Evolutionary conservation across 1,140 invertebrate genomes (phyloP).

Genomic region (Antheraea pernyi): DNA sequence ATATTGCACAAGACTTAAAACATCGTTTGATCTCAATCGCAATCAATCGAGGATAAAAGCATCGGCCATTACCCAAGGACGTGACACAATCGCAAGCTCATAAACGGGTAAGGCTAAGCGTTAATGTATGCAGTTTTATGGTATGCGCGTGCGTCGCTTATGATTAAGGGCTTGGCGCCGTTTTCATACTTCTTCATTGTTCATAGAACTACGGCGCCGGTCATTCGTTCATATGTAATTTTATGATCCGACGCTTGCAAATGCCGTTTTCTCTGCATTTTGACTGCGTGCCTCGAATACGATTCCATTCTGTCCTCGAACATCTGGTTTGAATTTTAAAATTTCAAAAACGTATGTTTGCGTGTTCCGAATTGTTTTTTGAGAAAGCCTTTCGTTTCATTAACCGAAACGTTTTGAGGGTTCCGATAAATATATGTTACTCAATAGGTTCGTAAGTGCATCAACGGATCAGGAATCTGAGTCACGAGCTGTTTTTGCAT

Average conservation of each 20-base stretch:
- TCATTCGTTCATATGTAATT: constrained; percentile 64
- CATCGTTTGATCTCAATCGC: neutral
- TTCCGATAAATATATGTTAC: constrained; percentile 51
- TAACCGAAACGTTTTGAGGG: constrained; percentile 45
- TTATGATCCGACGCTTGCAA: constrained; percentile 60
- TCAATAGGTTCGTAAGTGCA: constrained; percentile 40
- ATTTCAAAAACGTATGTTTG: constrained; percentile 50
- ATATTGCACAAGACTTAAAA: neutral
- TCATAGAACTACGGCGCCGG: constrained; percentile 69
- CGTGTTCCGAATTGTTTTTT: constrained; percentile 48
- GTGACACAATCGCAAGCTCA: constrained; percentile 31
- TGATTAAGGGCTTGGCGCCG: constrained; percentile 61
- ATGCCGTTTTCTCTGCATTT: constrained; percentile 55
- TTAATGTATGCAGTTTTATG: constrained; percentile 37
- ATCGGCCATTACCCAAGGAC: constrained; percentile 34
- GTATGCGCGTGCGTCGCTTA: constrained; percentile 51
- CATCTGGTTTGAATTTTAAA: constrained; percentile 60
- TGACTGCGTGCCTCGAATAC: constrained; percentile 49
- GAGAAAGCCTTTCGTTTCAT: constrained; percentile 31
- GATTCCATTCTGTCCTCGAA: constrained; percentile 46
- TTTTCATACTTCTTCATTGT: constrained; percentile 68
- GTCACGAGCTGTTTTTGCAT: constrained; percentile 42
- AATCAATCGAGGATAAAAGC: constrained; percentile 1
- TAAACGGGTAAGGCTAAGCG: constrained; percentile 28
- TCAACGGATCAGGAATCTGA: constrained; percentile 42